Conservation (phyloP, 2,113 vertebrate genomes). For the Oncorhynchus tshawytscha region DNA sequence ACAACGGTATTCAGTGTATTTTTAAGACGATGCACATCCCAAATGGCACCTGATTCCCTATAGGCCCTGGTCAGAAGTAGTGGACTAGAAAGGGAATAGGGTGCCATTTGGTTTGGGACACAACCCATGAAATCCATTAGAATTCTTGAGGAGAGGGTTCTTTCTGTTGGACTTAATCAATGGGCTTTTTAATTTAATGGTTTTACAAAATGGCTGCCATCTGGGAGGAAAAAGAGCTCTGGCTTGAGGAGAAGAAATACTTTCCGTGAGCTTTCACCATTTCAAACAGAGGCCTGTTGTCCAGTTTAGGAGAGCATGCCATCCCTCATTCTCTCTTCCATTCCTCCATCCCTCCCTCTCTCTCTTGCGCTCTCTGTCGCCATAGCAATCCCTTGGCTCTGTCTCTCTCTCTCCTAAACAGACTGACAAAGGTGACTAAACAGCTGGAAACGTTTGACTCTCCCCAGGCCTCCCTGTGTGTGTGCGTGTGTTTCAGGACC, state of each 20-base stretch:
- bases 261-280: conserved; percentile 54
- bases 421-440: conserved; percentile 30
- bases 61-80: too few relatives aligned
- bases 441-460: conserved; percentile 32
- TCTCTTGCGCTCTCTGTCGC: conserved; percentile 6
- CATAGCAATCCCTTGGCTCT: conserved; percentile 2
- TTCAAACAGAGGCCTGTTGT: conserved; percentile 57
- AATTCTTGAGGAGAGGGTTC: conserved; percentile 19
- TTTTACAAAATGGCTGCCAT: conserved; percentile 31
- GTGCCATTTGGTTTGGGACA: neutral
- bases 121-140: conserved; percentile 8
- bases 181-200: conserved; percentile 34
- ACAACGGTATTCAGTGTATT: neutral
- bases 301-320: conserved; percentile 19
- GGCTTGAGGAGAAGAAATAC: conserved; percentile 39
- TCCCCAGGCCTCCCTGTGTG: conserved; percentile 19
- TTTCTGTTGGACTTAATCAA: conserved; percentile 25
- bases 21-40: neutral
- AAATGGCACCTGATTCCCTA: too few relatives aligned
- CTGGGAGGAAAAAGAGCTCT: conserved; percentile 12
- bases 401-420: conserved; percentile 26
- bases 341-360: conserved; percentile 8
- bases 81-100: too few relatives aligned
- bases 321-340: neutral
- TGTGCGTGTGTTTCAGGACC: neutral